Conservation (phyloP, 1,140 invertebrate genomes). For the Chrysopa pallens region DNA sequence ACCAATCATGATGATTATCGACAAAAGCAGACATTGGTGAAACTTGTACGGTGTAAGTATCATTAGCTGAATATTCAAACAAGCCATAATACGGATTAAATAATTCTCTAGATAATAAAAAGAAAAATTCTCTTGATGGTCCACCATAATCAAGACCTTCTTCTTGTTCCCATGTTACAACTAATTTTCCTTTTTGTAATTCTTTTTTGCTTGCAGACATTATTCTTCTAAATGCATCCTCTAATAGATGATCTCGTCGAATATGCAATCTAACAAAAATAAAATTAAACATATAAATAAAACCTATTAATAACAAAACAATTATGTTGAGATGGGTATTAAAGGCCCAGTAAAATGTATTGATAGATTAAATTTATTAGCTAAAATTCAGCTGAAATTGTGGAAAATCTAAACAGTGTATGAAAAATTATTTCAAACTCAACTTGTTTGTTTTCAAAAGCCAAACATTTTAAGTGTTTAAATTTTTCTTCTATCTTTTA, state of each 20-base stretch:
- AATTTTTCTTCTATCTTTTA: no score
- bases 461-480: no score
- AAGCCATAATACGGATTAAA: conserved; percentile 98
- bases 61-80: conserved; percentile 95
- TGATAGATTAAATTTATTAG: not conserved
- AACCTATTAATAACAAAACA: not conserved
- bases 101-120: conserved; percentile 82
- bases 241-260: conserved; percentile 76
- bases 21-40: conserved; percentile 95
- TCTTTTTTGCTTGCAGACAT: conserved; percentile 94
- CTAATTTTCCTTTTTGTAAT: conserved; percentile 84
- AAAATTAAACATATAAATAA: not conserved
- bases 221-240: conserved; percentile 92
- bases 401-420: no score
- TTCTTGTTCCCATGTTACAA: conserved; percentile 89
- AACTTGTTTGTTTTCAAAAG: no score
- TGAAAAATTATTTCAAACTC: no score
- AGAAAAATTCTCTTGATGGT: conserved; percentile 92
- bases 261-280: conserved; percentile 83
- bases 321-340: not conserved
- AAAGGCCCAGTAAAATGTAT: not conserved
- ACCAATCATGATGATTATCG: conserved; percentile 96
- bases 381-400: no score
- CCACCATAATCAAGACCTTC: conserved; percentile 96
- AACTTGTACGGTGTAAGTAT: conserved; percentile 95